A percentile compares a stretch with the other conserved stretches of the same genome.
Conservation (phyloP, 2,113 vertebrate species). For the Sander lucioperca region DNA sequence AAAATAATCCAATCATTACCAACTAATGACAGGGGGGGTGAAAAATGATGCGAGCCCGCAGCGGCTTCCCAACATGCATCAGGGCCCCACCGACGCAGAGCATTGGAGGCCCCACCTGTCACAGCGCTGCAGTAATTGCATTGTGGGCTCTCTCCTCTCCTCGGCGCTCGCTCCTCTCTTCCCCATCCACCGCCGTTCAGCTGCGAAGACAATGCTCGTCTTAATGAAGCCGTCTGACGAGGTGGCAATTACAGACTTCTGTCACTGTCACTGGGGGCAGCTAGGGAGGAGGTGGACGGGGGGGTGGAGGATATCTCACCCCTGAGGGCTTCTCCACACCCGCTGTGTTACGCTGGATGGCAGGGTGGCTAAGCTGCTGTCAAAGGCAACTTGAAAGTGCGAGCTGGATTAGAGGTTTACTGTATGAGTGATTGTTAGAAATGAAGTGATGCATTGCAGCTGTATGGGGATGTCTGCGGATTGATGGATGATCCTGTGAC, state of each 20-base stretch:
- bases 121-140: slow-evolving; percentile 88
- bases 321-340: slow-evolving; percentile 73
- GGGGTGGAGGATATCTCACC: slow-evolving; percentile 62
- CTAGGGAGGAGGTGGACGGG: slow-evolving; percentile 44
- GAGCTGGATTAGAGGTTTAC: slow-evolving; percentile 73
- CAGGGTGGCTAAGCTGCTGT: slow-evolving; percentile 77
- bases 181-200: slow-evolving; percentile 85
- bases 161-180: slow-evolving; percentile 52
- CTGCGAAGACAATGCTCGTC: slow-evolving; percentile 86
- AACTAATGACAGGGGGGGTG: slow-evolving; percentile 96
- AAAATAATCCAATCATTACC: slow-evolving; percentile 99
- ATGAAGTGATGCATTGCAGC: slow-evolving; percentile 57
- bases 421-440: slow-evolving; percentile 63
- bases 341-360: slow-evolving; percentile 72
- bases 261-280: slow-evolving; percentile 83
- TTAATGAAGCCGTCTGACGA: slow-evolving; percentile 92
- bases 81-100: slow-evolving; percentile 81
- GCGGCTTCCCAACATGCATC: slow-evolving; percentile 87
- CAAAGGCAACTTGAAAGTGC: slow-evolving; percentile 72
- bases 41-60: slow-evolving; percentile 94
- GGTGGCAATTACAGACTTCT: slow-evolving; percentile 88
- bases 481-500: slow-evolving; percentile 68
- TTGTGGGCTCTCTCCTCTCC: slow-evolving; percentile 83
- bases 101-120: slow-evolving; percentile 85
- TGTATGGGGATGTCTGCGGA: slow-evolving; percentile 62